These are phyloP conservation scores for Sigmodon hispidus DNA, from an alignment of 2,113 vertebrate genomes.

Conservation along the genomic window DNA sequence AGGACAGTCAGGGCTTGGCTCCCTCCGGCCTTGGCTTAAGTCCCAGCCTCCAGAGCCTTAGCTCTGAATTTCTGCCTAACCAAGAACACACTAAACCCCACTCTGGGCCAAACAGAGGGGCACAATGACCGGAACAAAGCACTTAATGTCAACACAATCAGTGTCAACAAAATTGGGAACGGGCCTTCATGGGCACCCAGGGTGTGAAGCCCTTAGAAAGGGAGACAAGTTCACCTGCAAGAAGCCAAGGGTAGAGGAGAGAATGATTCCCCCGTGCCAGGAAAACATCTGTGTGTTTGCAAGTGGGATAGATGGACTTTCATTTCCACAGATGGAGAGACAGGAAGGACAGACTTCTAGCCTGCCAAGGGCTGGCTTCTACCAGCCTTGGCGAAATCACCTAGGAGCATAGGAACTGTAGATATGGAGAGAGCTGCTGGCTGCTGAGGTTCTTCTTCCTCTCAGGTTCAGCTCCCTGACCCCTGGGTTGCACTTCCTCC, in stretches of 20 bases:
- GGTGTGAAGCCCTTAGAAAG: neutral
- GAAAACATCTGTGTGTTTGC: no score
- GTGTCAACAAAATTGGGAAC: neutral
- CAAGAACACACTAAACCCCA: neutral
- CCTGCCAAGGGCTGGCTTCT: neutral
- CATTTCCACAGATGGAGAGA: neutral
- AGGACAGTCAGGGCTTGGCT: neutral
- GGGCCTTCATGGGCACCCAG: accelerated
- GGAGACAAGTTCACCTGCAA: no score
- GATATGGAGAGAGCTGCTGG: neutral
- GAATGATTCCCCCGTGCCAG: neutral
- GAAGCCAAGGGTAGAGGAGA: no score
- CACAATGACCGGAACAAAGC: neutral
- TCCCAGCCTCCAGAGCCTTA: neutral
- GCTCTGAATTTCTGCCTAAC: neutral
- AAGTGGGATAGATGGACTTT: neutral
- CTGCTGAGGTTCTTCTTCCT: accelerated
- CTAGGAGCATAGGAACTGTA: neutral
- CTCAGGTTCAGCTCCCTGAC: no score
- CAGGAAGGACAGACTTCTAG: neutral
- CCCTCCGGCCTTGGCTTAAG: neutral
- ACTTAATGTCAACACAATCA: neutral
- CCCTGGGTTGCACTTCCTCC: neutral
- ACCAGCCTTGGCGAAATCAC: neutral
- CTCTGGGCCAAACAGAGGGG: neutral